Conservation (phyloP, 2,113 vertebrate species). For the Lates calcarifer region DNA sequence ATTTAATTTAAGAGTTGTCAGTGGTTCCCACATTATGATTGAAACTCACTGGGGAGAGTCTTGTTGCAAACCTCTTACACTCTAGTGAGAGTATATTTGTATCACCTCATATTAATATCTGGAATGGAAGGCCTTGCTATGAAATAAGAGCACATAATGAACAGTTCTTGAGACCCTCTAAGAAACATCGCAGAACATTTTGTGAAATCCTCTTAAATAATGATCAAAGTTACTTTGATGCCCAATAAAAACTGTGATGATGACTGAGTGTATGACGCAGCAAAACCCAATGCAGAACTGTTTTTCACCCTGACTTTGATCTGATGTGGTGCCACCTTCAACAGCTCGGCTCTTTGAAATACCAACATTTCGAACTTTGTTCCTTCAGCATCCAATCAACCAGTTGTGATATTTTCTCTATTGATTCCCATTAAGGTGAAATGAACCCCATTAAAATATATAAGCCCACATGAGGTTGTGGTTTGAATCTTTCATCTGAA, state of each 20-base stretch:
- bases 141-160: neutral
- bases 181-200: neutral
- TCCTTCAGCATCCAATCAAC: neutral
- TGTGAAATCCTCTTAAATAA: slow-evolving; percentile 9
- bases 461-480: neutral
- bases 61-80: neutral
- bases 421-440: neutral
- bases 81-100: neutral
- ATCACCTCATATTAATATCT: neutral
- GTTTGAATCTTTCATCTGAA: slow-evolving; percentile 3
- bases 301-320: neutral
- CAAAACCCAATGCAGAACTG: neutral
- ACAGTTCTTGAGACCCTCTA: neutral
- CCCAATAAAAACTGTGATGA: neutral
- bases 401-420: neutral
- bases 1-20: neutral
- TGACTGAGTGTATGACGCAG: neutral
- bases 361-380: neutral
- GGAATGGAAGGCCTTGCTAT: neutral
- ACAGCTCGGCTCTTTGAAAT: neutral
- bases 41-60: neutral
- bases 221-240: slow-evolving; percentile 20
- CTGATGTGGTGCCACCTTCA: neutral
- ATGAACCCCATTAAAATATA: neutral
- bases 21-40: neutral